These are phyloP conservation scores for Zygogramma bicolorata DNA, from an alignment of 2,888 invertebrate species.

Conservation along the genomic window DNA sequence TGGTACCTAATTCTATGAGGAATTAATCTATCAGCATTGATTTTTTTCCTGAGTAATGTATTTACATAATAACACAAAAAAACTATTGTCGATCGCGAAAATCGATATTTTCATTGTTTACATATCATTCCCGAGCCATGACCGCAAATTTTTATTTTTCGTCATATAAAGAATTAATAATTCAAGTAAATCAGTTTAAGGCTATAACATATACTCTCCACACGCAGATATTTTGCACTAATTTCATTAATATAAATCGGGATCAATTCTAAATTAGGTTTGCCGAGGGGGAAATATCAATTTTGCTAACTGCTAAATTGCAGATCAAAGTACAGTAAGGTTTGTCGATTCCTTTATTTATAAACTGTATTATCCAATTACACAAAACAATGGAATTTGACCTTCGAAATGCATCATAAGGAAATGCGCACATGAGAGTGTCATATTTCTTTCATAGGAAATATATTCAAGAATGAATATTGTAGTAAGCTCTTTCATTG, in stretches of 20 bases:
- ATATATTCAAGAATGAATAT: neutral
- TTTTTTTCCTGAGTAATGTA: too few species aligned
- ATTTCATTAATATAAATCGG: neutral
- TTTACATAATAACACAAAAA: too few species aligned
- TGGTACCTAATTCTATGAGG: too few species aligned
- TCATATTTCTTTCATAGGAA: neutral
- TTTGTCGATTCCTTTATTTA: neutral
- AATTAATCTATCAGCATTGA: too few species aligned
- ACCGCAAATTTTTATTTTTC: too few species aligned
- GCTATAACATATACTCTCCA: neutral
- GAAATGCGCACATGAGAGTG: neutral
- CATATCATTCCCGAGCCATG: too few species aligned
- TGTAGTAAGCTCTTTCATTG: neutral
- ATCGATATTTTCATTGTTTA: too few species aligned
- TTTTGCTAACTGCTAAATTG: slow-evolving; percentile 17
- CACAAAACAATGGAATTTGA: slow-evolving; percentile 5
- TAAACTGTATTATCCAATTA: slow-evolving; percentile 11
- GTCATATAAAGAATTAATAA: too few species aligned
- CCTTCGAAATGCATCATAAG: neutral
- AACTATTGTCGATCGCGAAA: too few species aligned
- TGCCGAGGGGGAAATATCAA: slow-evolving; percentile 16
- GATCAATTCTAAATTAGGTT: slow-evolving; percentile 18
- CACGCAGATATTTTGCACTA: neutral
- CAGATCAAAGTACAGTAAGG: slow-evolving; percentile 19
- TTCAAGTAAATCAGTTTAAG: too few species aligned